Percentiles rank a stretch among this genome's conserved stretches.
These are phyloP conservation scores for Drosophila anceps DNA, from an alignment of 2,888 invertebrate species.

Conservation along the genomic window DNA sequence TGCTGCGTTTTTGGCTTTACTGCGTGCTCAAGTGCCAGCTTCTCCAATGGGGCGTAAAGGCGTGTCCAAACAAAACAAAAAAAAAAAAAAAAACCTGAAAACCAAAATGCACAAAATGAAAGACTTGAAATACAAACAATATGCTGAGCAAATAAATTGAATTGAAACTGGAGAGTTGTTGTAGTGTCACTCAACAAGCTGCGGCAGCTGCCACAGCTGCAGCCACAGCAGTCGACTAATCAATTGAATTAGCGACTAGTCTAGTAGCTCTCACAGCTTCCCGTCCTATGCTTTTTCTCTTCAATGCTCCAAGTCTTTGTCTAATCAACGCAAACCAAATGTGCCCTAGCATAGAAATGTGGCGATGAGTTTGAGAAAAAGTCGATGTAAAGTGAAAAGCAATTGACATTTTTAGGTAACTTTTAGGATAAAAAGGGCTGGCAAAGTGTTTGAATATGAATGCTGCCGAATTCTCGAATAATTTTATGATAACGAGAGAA, in stretches of 20 bases:
- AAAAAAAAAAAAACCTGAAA: conserved; percentile 4
- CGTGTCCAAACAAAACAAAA: not conserved
- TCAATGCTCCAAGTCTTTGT: not conserved
- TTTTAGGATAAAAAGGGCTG: not conserved
- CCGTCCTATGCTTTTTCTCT: not conserved
- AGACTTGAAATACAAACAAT: conserved; percentile 17
- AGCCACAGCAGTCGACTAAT: conserved; percentile 56
- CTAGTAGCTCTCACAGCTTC: conserved; percentile 4
- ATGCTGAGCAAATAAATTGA: conserved; percentile 53
- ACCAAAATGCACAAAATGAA: conserved; percentile 15
- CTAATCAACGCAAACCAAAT: conserved; percentile 60
- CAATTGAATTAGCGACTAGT: conserved; percentile 70
- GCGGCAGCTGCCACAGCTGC: conserved; percentile 4
- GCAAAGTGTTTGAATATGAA: not conserved
- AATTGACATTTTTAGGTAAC: not conserved
- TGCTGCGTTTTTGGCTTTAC: conserved; percentile 53
- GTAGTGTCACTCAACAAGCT: conserved; percentile 37
- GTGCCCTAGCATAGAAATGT: conserved; percentile 25
- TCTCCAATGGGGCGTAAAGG: conserved; percentile 39
- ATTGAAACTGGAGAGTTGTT: conserved; percentile 52
- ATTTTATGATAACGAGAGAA: too few relatives aligned
- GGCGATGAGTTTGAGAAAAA: not conserved
- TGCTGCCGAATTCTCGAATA: not conserved
- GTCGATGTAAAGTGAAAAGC: not conserved
- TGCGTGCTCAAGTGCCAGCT: conserved; percentile 73